Evolutionary conservation across 2,888 invertebrate genomes (phyloP).

Genomic region (Leucophora obtusa): DNA sequence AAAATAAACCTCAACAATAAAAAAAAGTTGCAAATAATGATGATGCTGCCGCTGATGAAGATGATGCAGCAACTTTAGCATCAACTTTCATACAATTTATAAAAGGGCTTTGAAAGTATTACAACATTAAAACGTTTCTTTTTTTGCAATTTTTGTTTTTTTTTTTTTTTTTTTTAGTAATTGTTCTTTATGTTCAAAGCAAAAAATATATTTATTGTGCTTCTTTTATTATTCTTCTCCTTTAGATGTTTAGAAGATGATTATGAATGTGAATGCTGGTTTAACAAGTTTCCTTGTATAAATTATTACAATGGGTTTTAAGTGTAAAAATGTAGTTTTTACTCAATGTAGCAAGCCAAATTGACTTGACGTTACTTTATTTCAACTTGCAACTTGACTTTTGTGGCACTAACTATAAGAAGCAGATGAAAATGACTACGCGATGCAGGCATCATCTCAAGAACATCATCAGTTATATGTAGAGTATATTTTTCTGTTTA

Average conservation of each 20-base stretch:
- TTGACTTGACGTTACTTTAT: slow-evolving; percentile 7
- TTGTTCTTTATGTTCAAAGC: not conserved
- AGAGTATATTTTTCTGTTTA: not conserved
- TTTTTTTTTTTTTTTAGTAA: not conserved
- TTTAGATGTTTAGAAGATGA: slow-evolving; percentile 13
- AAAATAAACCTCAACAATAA: not conserved
- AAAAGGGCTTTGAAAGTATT: slow-evolving; percentile 21
- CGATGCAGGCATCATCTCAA: not conserved
- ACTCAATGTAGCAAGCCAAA: not conserved
- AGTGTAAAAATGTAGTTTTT: slow-evolving; percentile 50
- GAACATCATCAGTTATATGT: not conserved
- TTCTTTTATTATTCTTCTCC: not conserved
- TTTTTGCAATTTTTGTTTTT: not conserved
- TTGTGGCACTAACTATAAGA: not conserved
- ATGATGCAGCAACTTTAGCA: slow-evolving; percentile 2
- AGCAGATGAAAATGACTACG: not conserved
- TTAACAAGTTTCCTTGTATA: slow-evolving; percentile 61
- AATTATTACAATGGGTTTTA: slow-evolving; percentile 43
- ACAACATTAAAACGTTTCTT: slow-evolving; percentile 32
- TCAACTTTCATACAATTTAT: not conserved
- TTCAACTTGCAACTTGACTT: not conserved
- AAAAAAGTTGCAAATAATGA: slow-evolving; percentile 19
- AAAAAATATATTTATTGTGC: not conserved
- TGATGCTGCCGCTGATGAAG: not conserved
- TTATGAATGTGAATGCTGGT: slow-evolving; percentile 43